phyloP scores from a whole-genome alignment of 2,113 vertebrate species.

The Lichenostomus cassidix region DNA sequence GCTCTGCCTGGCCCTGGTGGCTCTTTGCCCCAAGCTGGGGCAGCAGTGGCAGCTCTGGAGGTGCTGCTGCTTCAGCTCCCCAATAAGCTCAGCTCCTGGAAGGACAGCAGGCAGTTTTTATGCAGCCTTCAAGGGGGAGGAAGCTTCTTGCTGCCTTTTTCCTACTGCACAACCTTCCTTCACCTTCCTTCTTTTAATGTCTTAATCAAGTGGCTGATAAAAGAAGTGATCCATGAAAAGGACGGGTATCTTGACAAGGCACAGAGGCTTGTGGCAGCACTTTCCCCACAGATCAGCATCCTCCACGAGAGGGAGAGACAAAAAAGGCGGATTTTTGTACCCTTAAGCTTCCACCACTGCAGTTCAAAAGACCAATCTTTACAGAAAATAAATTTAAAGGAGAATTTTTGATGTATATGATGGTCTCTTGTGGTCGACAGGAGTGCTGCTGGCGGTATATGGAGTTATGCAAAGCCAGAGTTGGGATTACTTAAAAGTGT shows the following conservation, averaged over 20 bases:
- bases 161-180: conserved; percentile 66
- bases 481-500: conserved; percentile 80
- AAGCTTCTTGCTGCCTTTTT: conserved; percentile 10
- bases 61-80: fast-evolving
- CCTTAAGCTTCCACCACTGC: conserved; percentile 75
- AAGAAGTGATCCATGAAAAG: conserved; percentile 74
- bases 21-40: not conserved
- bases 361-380: conserved; percentile 85
- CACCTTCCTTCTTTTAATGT: conserved; percentile 76
- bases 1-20: not conserved
- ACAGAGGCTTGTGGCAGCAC: conserved; percentile 54
- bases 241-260: conserved; percentile 65
- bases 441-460: conserved; percentile 71
- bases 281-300: conserved; percentile 58
- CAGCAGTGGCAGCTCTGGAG: fast-evolving
- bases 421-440: conserved; percentile 77
- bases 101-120: not conserved
- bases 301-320: conserved; percentile 45
- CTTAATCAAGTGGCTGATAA: conserved; percentile 78
- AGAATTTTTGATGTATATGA: conserved; percentile 83
- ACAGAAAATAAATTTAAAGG: conserved; percentile 85
- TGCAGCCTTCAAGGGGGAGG: not conserved
- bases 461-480: conserved; percentile 77
- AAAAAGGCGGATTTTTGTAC: conserved; percentile 77
- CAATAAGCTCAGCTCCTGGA: fast-evolving